These are phyloP conservation scores for Megaptera novaeangliae DNA, from an alignment of 2,113 vertebrate species.

Conservation along the genomic window DNA sequence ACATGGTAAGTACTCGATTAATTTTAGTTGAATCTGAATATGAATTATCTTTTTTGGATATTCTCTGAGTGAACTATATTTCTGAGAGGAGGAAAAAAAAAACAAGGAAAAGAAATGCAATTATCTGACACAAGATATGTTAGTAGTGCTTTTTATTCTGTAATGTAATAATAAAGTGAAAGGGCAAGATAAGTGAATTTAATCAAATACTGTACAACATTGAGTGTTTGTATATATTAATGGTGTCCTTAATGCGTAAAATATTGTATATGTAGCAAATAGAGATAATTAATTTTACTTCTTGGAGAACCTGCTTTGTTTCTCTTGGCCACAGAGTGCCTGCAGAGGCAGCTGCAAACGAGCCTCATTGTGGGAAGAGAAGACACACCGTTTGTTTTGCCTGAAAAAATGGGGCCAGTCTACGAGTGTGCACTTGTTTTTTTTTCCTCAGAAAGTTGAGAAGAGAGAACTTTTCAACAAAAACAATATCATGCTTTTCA, in stretches of 20 bases:
- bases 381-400: neutral
- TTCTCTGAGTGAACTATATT: neutral
- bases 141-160: conserved; percentile 13
- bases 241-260: conserved; percentile 65
- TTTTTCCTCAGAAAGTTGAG: neutral
- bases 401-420: neutral
- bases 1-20: neutral
- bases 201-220: conserved; percentile 65
- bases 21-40: neutral
- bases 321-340: neutral
- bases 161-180: conserved; percentile 55
- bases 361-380: accelerated
- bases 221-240: conserved; percentile 68
- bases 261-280: conserved; percentile 65
- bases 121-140: conserved; percentile 47
- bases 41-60: neutral
- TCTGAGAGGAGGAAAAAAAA: neutral
- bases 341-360: neutral
- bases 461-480: neutral
- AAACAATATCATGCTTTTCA: accelerated
- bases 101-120: conserved; percentile 1
- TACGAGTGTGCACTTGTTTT: too few species aligned
- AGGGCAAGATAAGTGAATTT: conserved; percentile 72
- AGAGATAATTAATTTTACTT: conserved; percentile 49
- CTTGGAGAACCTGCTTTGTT: neutral